Base-by-base conservation (phyloP, 2,113 vertebrate genomes). In the Sinocyclocheilus maitianheensis region DNA sequence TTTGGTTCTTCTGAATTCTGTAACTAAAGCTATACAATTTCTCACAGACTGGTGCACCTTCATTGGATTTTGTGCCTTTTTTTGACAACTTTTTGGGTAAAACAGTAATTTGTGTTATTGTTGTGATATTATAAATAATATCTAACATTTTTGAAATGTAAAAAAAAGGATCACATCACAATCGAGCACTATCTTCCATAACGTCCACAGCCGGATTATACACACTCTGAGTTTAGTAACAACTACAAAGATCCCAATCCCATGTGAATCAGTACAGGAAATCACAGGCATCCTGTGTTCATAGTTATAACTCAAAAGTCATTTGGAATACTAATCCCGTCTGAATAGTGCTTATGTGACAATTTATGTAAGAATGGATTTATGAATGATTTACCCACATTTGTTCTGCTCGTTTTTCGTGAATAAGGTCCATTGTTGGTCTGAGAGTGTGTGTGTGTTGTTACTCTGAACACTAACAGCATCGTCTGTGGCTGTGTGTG, bases 401-500 rank as follows among this genome's bases (percentile, higher is more conserved):
- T 78, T 84, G 71, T n/a, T 74, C 20, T n/a, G 71, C 37, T 74
- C 5, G 20, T 74, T 74, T 74, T 74, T 74, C 1, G 37, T 74
- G 71, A 46, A 74, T n/a, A 74, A 74, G 20, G 2, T 10, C 34
- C 37, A n/a, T 46, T 74, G 20, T n/a, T 12, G 8, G 14, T 72
- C 18, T 43, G 60, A 16, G 62, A 20, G 71, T 82, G 85, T 81
- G 84, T 26, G 67, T 83, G 85, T 83, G 82, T 4, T 65, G 40
- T 67, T 53, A 14, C 51, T n/a, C 34, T 86, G 67, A 48, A 58
- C 77, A 79, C 58, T 81, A 46, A 85, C n/a, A 72, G 55, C 81
- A 63, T 87, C 67, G 75, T 51, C 37, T 76, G 51, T 77, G 84
- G 40, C 69, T 67, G 40, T 84, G 63, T 67, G 74, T 76, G 77